Evolutionary conservation across 2,797 vertebrate species (phyloP).

Genomic region (Picus viridis): DNA sequence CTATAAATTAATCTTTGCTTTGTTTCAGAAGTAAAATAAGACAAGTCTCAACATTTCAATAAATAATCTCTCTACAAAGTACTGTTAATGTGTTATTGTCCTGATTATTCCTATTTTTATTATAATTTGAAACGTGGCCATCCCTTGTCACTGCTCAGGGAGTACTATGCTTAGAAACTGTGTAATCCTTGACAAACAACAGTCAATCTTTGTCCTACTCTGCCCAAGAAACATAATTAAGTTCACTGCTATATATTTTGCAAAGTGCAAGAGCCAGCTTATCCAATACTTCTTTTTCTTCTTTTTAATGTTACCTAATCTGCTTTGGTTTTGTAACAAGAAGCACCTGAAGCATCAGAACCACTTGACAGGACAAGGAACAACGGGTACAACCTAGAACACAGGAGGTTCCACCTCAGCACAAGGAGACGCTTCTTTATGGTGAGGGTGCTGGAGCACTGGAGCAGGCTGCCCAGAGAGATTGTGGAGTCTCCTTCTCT

Average conservation of each 20-base stretch:
- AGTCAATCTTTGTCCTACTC: not conserved
- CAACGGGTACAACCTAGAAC: too few species aligned
- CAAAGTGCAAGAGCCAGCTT: not conserved
- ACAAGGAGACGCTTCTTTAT: too few species aligned
- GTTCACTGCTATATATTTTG: not conserved
- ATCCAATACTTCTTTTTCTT: not conserved
- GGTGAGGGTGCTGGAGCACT: too few species aligned
- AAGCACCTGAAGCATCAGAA: not conserved
- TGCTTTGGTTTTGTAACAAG: not conserved
- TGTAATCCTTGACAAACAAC: not conserved
- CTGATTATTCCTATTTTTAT: constrained; percentile 19
- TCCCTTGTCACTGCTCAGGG: not conserved
- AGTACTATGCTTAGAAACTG: not conserved
- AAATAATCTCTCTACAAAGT: not conserved
- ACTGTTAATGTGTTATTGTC: not conserved
- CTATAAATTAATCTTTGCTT: constrained; percentile 27
- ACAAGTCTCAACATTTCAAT: constrained; percentile 1
- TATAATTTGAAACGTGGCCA: not conserved
- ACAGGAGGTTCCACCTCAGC: too few species aligned
- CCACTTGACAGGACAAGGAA: too few species aligned
- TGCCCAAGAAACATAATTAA: not conserved
- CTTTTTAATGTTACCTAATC: not conserved
- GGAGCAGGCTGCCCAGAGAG: too few species aligned
- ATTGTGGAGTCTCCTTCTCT: too few species aligned
- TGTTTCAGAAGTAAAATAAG: constrained; percentile 20